These are phyloP conservation scores for Austrolebias charrua DNA, from an alignment of 2,797 vertebrate genomes.

Conservation along the genomic window DNA sequence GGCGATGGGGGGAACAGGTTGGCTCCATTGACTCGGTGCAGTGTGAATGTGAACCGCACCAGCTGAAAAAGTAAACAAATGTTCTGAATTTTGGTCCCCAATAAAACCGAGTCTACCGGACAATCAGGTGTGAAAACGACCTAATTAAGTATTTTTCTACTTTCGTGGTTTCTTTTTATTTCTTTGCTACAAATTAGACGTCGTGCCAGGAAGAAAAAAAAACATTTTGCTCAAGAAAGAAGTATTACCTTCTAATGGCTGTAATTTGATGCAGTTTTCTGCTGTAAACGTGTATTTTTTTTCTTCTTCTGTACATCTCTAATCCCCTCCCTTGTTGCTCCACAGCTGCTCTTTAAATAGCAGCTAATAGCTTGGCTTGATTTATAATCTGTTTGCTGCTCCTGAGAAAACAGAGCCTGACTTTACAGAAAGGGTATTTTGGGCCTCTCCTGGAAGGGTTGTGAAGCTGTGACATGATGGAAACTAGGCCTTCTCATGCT, in stretches of 20 bases:
- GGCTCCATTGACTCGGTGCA: too few species aligned
- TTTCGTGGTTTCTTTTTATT: too few species aligned
- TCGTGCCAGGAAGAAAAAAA: constrained; percentile 14
- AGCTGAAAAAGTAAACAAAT: too few species aligned
- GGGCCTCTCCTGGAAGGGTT: constrained; percentile 40
- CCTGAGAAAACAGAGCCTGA: constrained; percentile 46
- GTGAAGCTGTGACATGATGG: constrained; percentile 62
- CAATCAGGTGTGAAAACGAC: too few species aligned
- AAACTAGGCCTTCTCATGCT: constrained; percentile 49
- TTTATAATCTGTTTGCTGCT: constrained; percentile 57
- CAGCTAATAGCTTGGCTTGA: constrained; percentile 64
- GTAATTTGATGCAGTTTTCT: constrained; percentile 31
- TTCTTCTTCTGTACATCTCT: constrained; percentile 25
- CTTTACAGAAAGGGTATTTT: constrained; percentile 55
- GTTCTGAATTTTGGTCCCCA: too few species aligned
- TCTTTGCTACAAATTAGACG: neutral
- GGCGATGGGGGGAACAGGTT: too few species aligned
- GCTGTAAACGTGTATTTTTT: constrained; percentile 25
- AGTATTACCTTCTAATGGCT: constrained; percentile 40
- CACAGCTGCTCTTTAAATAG: constrained; percentile 58
- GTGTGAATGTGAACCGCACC: too few species aligned
- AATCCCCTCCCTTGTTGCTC: constrained; percentile 46
- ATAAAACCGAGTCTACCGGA: too few species aligned
- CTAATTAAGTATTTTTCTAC: too few species aligned
- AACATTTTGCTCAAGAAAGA: constrained; percentile 20